These are phyloP conservation scores for Gambusia holbrooki DNA, from an alignment of 2,113 vertebrate genomes.

Conservation along the genomic window DNA sequence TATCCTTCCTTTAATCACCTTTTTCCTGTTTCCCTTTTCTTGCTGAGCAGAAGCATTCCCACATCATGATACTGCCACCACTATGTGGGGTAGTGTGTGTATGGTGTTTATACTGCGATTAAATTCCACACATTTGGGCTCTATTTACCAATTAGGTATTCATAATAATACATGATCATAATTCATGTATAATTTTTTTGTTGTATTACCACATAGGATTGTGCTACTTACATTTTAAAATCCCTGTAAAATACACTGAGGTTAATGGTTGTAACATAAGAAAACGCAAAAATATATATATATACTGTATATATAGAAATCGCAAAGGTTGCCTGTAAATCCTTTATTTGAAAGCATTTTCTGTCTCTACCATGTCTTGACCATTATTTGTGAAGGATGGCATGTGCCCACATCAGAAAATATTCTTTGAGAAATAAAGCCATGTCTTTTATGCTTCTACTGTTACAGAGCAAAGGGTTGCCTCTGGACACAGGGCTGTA, in stretches of 20 bases:
- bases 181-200: not conserved
- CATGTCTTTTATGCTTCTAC: slow-evolving; percentile 33
- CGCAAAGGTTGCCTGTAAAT: not conserved
- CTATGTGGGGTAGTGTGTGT: not conserved
- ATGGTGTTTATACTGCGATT: not conserved
- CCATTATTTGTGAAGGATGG: slow-evolving; percentile 34
- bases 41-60: not conserved
- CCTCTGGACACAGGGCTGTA: slow-evolving; percentile 52
- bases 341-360: slow-evolving; percentile 6
- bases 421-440: slow-evolving; percentile 41
- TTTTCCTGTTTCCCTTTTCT: not conserved
- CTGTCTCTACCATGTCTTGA: not conserved
- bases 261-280: not conserved
- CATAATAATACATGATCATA: too few species aligned
- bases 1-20: not conserved
- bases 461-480: slow-evolving; percentile 56
- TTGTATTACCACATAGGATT: not conserved
- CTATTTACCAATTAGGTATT: too few species aligned
- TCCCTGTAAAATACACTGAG: not conserved
- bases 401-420: slow-evolving; percentile 36
- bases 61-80: not conserved
- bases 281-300: not conserved
- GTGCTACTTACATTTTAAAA: not conserved
- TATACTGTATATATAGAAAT: too few species aligned
- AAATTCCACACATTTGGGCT: too few species aligned